Evolutionary conservation across 2,888 invertebrate species (phyloP).

Genomic region (Eilema griseolum): DNA sequence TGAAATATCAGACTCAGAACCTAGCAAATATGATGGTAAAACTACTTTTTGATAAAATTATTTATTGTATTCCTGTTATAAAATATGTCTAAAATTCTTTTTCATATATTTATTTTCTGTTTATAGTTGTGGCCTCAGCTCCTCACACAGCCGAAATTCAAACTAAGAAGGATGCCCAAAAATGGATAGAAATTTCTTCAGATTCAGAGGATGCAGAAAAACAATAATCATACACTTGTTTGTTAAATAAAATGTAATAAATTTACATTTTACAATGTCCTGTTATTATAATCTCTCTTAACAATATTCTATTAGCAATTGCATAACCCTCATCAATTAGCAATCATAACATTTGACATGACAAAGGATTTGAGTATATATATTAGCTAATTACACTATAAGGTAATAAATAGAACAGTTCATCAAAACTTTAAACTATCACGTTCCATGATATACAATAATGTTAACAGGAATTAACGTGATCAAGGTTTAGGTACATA

Average conservation of each 20-base stretch:
- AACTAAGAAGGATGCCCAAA: conserved; percentile 67
- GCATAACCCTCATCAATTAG: conserved; percentile 70
- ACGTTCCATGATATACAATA: no score
- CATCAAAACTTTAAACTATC: no score
- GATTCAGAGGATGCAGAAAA: conserved; percentile 76
- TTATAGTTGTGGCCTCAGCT: conserved; percentile 73
- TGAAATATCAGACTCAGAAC: conserved; percentile 59
- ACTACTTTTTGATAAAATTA: conserved; percentile 9
- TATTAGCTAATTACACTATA: conserved; percentile 41
- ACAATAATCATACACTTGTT: conserved; percentile 50
- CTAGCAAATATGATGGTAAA: conserved; percentile 81
- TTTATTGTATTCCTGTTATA: neutral
- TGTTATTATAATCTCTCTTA: conserved; percentile 75
- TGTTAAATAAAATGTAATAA: conserved; percentile 78
- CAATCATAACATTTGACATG: conserved; percentile 61
- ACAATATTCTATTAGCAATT: conserved; percentile 65
- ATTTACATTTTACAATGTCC: conserved; percentile 71
- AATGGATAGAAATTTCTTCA: conserved; percentile 83
- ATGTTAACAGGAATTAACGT: no score
- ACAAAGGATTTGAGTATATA: conserved; percentile 51
- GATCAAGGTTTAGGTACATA: no score
- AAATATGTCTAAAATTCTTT: neutral
- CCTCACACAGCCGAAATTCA: conserved; percentile 76
- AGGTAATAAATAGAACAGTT: conserved; percentile 51
- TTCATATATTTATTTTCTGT: conserved; percentile 25